Base-by-base conservation (phyloP, 2,888 invertebrate genomes). In the Drosophila phalerata region DNA sequence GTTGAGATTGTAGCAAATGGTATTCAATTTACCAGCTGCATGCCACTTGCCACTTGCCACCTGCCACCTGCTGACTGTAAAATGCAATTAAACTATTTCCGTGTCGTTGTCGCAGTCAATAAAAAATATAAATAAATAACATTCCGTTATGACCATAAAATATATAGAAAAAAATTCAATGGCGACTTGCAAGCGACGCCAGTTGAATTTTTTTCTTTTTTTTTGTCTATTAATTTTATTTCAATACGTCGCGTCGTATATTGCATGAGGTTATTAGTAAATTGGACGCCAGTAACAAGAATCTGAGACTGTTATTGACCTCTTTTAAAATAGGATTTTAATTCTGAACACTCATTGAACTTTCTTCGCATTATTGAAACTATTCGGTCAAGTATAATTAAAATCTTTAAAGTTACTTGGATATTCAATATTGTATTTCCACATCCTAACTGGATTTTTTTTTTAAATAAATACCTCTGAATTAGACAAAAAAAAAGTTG, bases 31-130 rank as follows among this genome's bases (percentile, higher is more conserved):
- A 74, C 75, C 79, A 65, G 63, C 70, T 49, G 43, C 42, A n/a
- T 25, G 28, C 28, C 4, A 25, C 25, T 5, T 25, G 25, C 25
- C 25, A 25, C 25, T 32, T 61, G 49, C 55, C 30, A 11, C 15
- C 25, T 37, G 43, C 48, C 42, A 74, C 70, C 79, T 69, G 68
- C 61, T 19, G 63, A 48, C 72, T 66, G 74, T 55, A 43, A 77
- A 77, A 86, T 71, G 85, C 85, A 86, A 86, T 86, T 89, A 86
- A 86, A 86, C 85, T 89, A 89, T 86, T 89, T 89, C 89, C 85
- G 88, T 73, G 67, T 67, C 65, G 60, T 49, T 79, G 77, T 77
- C 70, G 72, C 64, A 62, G 67, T 51, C 82, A 70, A 85, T 80
- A 73, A 71, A 81, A 62, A 76, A 72, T 79, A 88, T 88, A 84